Evolutionary conservation across 2,888 invertebrate species (phyloP).

Genomic region (Axea sp.): DNA sequence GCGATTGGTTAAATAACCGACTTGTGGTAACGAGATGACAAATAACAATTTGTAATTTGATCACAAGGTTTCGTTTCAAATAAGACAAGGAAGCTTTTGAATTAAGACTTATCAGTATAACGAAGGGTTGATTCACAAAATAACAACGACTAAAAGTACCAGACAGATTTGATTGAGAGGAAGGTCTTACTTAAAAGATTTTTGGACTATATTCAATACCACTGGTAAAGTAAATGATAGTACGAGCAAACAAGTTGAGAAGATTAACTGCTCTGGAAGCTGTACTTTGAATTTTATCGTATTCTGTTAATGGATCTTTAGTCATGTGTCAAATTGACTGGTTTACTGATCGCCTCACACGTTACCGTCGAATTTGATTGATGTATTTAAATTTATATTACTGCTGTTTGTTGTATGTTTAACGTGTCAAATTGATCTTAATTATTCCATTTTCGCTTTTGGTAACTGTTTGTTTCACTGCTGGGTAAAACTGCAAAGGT

Average conservation of each 20-base stretch:
- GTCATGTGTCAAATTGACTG: slow-evolving; percentile 8
- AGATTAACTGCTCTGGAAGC: slow-evolving; percentile 29
- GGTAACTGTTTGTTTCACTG: too few species aligned
- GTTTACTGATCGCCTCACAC: slow-evolving; percentile 2
- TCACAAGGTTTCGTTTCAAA: background rate
- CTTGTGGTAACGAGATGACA: too few species aligned
- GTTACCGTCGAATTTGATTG: slow-evolving; percentile 11
- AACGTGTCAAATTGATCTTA: slow-evolving; percentile 7
- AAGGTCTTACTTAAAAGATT: slow-evolving; percentile 36
- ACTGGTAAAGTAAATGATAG: slow-evolving; percentile 37
- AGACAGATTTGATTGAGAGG: slow-evolving; percentile 27
- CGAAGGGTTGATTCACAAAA: slow-evolving; percentile 19
- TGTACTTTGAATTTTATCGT: slow-evolving; percentile 31
- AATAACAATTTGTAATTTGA: too few species aligned
- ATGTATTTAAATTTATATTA: slow-evolving; percentile 11
- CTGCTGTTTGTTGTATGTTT: background rate
- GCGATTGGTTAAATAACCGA: too few species aligned
- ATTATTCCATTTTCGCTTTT: too few species aligned
- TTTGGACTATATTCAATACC: slow-evolving; percentile 46
- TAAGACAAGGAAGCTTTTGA: slow-evolving; percentile 8
- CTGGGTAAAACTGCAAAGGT: too few species aligned
- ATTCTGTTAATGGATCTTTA: slow-evolving; percentile 47
- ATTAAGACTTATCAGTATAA: slow-evolving; percentile 16
- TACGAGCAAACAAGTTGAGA: slow-evolving; percentile 35
- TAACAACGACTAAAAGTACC: slow-evolving; percentile 7